Conservation (phyloP, 2,113 vertebrate genomes). For the Rana temporaria region DNA sequence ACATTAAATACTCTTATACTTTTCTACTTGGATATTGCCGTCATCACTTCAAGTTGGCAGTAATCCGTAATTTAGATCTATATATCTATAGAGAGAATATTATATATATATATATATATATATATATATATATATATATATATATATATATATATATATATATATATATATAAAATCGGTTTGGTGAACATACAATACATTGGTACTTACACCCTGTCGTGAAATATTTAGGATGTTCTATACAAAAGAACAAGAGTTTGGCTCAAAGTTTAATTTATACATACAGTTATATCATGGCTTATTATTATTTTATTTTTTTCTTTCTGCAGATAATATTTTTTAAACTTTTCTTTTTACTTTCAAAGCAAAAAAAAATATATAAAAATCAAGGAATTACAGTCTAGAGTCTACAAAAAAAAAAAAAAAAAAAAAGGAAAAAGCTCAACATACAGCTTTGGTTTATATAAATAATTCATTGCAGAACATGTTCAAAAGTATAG, state of each 20-base stretch:
- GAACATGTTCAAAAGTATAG: constrained; percentile 90
- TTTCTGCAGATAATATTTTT: constrained; percentile 84
- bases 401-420: constrained; percentile 81
- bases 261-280: constrained; percentile 97
- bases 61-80: constrained; percentile 99
- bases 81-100: no score
- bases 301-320: constrained; percentile 75
- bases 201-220: constrained; percentile 92
- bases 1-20: constrained; percentile 90
- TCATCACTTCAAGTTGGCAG: constrained; percentile 87
- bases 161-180: constrained; percentile 88
- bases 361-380: constrained; percentile 78
- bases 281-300: constrained; percentile 97
- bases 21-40: constrained; percentile 87
- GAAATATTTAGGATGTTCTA: constrained; percentile 96
- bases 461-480: constrained; percentile 96
- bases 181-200: constrained; percentile 91
- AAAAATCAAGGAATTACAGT: constrained; percentile 81
- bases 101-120: no score
- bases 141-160: constrained; percentile 76
- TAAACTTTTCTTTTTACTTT: constrained; percentile 78
- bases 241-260: constrained; percentile 91
- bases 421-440: neutral
- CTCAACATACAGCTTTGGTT: constrained; percentile 89
- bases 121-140: constrained; percentile 73